Conservation (phyloP, 1,140 invertebrate genomes). For the Varroa destructor region DNA sequence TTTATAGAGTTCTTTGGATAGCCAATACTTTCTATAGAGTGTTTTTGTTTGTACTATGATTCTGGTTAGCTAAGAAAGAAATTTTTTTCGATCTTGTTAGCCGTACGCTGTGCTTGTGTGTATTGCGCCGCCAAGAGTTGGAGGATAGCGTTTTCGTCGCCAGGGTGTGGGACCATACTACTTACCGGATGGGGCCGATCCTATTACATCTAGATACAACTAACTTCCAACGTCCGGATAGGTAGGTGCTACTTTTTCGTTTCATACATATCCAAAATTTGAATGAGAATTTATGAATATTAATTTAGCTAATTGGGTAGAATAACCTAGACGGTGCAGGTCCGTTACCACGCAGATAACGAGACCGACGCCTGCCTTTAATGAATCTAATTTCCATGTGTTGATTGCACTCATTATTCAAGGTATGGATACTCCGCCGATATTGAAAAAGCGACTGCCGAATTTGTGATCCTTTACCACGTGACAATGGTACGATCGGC, state of each 20-base stretch:
- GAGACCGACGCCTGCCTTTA: neutral
- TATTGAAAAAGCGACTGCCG: slow-evolving; percentile 39
- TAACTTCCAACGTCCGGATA: slow-evolving; percentile 38
- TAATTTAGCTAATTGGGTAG: neutral
- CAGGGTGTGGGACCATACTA: slow-evolving; percentile 31
- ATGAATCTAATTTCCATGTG: neutral
- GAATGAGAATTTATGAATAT: no score
- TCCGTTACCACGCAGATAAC: neutral
- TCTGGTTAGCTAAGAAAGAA: no score
- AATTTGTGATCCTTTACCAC: slow-evolving; percentile 37
- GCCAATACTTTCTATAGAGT: no score
- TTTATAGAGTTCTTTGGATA: no score
- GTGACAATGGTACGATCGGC: slow-evolving; percentile 30
- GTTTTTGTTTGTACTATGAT: no score
- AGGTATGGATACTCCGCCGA: slow-evolving; percentile 41
- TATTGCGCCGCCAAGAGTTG: no score
- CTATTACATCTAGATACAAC: slow-evolving; percentile 35
- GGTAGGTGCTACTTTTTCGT: neutral
- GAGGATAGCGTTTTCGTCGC: slow-evolving; percentile 1
- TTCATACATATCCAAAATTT: no score
- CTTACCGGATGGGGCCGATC: slow-evolving; percentile 36
- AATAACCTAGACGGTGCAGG: neutral
- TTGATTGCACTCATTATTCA: neutral
- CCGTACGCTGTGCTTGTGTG: no score
- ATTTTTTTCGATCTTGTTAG: no score